These are phyloP conservation scores for Lapara coniferarum DNA, from an alignment of 2,888 invertebrate species.

Conservation along the genomic window DNA sequence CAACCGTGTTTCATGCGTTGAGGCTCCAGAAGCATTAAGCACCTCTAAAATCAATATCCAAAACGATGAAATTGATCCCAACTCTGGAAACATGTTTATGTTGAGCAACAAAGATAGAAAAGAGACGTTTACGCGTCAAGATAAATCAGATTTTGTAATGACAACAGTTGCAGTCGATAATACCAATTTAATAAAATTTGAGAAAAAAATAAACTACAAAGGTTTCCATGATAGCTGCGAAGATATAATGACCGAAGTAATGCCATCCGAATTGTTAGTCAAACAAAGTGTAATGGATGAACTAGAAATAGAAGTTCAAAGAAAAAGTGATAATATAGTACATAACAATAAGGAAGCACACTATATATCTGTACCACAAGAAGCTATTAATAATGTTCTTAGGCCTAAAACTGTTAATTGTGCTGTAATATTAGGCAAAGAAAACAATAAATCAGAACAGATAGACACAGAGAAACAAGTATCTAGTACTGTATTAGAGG, in stretches of 20 bases:
- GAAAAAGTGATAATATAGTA: conserved; percentile 7
- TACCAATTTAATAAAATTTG: conserved; percentile 12
- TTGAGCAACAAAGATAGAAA: neutral
- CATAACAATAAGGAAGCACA: neutral
- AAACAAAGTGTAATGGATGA: conserved; percentile 25
- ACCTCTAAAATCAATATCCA: neutral
- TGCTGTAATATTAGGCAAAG: neutral
- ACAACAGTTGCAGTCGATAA: conserved; percentile 27
- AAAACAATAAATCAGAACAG: neutral
- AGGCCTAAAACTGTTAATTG: conserved; percentile 1
- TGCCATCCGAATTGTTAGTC: conserved; percentile 35
- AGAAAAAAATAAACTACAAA: conserved; percentile 10
- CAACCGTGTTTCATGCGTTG: neutral
- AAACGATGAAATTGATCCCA: neutral
- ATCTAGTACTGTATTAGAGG: neutral
- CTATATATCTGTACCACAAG: conserved; percentile 26
- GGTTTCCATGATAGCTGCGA: conserved; percentile 30
- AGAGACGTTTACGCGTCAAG: neutral
- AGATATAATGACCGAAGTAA: conserved; percentile 31
- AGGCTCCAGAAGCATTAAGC: neutral
- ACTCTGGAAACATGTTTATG: neutral
- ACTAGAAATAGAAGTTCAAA: neutral
- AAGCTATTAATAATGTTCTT: conserved; percentile 6
- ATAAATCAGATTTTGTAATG: conserved; percentile 32
- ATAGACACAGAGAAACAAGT: neutral